These are phyloP conservation scores for Rafetus swinhoei DNA, from an alignment of 2,113 vertebrate species.

Conservation along the genomic window DNA sequence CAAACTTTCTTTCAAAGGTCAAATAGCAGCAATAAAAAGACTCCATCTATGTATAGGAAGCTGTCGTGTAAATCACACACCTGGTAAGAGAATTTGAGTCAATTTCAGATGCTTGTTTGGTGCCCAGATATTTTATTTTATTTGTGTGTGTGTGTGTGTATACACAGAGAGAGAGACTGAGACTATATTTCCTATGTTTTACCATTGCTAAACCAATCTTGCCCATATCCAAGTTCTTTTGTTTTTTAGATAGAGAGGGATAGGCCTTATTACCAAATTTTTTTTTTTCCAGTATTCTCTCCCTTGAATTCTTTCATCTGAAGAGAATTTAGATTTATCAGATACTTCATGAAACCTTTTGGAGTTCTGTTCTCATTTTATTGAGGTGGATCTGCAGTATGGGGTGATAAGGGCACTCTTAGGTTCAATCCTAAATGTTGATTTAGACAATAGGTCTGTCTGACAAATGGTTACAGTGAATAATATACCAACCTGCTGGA, in stretches of 20 bases:
- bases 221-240: background rate
- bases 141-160: too few relatives aligned
- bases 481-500: background rate
- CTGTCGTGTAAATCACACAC: conserved; percentile 31
- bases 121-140: background rate
- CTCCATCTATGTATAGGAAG: background rate
- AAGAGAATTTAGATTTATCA: background rate
- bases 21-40: conserved; percentile 20
- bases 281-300: background rate
- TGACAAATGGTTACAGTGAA: background rate
- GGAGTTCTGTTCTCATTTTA: background rate
- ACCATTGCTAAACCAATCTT: background rate
- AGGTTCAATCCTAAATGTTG: background rate
- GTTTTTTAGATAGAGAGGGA: background rate
- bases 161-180: too few relatives aligned
- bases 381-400: background rate
- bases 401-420: background rate
- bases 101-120: background rate
- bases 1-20: conserved; percentile 19
- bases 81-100: conserved; percentile 21
- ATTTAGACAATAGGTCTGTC: background rate
- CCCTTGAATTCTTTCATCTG: background rate
- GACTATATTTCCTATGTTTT: background rate
- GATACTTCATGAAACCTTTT: background rate
- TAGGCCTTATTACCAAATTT: background rate